Evolutionary conservation across 2,797 vertebrate genomes (phyloP).

Genomic region (Phataginus tetradactyla): DNA sequence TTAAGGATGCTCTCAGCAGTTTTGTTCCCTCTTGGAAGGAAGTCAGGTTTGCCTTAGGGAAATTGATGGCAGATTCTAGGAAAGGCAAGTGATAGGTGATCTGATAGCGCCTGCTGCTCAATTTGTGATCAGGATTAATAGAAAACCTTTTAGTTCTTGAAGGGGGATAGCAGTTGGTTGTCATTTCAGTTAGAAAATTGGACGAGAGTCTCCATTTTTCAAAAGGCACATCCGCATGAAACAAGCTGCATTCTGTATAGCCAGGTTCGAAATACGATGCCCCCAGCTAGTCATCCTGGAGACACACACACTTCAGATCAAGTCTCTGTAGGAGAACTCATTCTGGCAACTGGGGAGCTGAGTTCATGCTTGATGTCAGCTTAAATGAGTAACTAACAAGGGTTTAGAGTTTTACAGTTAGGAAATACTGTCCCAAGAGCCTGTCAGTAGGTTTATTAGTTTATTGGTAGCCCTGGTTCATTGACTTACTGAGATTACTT

Average conservation of each 20-base stretch:
- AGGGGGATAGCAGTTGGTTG: too few species aligned
- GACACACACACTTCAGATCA: background rate
- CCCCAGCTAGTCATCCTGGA: background rate
- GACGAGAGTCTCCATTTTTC: background rate
- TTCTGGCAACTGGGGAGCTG: background rate
- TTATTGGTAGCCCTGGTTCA: background rate
- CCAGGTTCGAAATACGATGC: background rate
- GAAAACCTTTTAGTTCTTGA: background rate
- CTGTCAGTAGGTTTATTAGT: background rate
- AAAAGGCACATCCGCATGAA: background rate
- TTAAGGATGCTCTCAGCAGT: background rate
- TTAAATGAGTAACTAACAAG: slow-evolving; percentile 8
- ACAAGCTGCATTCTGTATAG: background rate
- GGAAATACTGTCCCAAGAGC: background rate
- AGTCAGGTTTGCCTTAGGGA: background rate
- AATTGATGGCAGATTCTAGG: background rate
- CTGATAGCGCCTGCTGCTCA: background rate
- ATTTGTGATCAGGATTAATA: too few species aligned
- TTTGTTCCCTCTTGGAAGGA: background rate
- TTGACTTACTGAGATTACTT: background rate
- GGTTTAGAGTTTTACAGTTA: background rate
- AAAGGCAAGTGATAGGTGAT: background rate
- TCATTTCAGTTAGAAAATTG: background rate
- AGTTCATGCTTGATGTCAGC: slow-evolving; percentile 33
- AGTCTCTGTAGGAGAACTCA: background rate